A percentile compares a stretch with the other conserved stretches of the same genome.
phyloP scores from a whole-genome alignment of 2,113 vertebrate species.

The Nyctereutes procyonoides region DNA sequence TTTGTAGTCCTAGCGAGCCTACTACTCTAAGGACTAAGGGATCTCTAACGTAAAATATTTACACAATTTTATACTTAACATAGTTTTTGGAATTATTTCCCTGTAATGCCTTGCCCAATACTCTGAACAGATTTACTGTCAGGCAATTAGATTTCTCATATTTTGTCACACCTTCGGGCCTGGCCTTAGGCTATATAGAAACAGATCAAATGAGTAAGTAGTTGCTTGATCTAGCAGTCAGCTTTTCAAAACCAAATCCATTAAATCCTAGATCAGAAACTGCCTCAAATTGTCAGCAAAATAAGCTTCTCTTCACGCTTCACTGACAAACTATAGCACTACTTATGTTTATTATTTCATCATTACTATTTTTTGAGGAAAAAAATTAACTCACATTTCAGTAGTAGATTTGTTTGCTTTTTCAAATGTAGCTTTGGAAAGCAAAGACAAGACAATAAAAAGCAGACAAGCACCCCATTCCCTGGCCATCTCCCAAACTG shows the following conservation, averaged over 20 bases:
- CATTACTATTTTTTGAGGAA: neutral
- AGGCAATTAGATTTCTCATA: constrained; percentile 59
- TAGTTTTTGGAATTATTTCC: neutral
- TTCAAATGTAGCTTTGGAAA: neutral
- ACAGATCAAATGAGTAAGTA: constrained; percentile 48
- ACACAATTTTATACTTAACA: constrained; percentile 43
- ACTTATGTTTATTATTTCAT: neutral
- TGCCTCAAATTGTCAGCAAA: constrained; percentile 21
- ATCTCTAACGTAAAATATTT: constrained; percentile 16
- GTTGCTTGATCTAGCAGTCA: constrained; percentile 21
- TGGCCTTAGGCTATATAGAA: neutral
- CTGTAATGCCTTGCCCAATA: neutral
- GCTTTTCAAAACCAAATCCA: constrained; percentile 26
- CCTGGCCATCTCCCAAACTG: neutral
- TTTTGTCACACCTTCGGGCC: constrained; percentile 56
- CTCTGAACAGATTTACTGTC: neutral
- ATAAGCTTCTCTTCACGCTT: constrained; percentile 47
- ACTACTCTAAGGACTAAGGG: neutral
- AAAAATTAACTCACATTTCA: neutral
- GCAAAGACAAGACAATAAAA: neutral
- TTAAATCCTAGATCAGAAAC: constrained; percentile 8
- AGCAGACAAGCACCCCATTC: neutral
- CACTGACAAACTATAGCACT: neutral
- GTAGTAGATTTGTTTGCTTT: neutral
- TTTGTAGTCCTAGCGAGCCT: neutral